Evolutionary conservation across 2,888 invertebrate species (phyloP).

Genomic region (Lampropteryx suffumata): DNA sequence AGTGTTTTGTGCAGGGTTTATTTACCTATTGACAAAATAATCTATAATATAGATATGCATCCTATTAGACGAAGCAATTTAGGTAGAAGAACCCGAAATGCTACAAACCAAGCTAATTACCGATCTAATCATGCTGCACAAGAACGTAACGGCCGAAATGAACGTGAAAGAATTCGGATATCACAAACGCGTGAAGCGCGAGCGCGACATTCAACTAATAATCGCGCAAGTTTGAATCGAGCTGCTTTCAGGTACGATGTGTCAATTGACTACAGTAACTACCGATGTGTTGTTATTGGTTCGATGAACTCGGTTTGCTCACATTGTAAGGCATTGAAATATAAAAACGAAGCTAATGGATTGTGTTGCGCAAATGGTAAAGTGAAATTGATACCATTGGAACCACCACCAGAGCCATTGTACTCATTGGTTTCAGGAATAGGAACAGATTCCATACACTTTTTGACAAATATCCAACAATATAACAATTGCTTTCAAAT

Average conservation of each 20-base stretch:
- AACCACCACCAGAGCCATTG: constrained; percentile 40
- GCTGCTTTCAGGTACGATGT: not conserved
- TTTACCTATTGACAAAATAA: no score
- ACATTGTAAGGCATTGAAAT: constrained; percentile 44
- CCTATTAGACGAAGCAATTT: no score
- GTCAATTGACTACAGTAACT: not conserved
- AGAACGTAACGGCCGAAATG: no score
- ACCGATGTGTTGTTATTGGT: not conserved
- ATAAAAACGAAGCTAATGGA: constrained; percentile 40
- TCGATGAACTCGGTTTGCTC: constrained; percentile 32
- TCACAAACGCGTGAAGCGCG: no score
- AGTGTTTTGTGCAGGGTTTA: no score
- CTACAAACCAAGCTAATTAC: no score
- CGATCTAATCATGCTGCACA: no score
- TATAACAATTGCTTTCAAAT: constrained; percentile 47
- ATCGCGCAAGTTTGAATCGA: no score
- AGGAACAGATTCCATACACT: constrained; percentile 38
- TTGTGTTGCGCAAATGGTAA: constrained; percentile 42
- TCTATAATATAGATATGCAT: no score
- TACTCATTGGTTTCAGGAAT: constrained; percentile 40
- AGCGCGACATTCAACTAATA: no score
- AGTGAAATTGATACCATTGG: constrained; percentile 42
- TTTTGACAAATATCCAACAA: constrained; percentile 42
- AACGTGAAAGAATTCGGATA: no score
- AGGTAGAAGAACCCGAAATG: no score